Base-by-base conservation (phyloP, 2,888 invertebrate species). In the Caenorhabditis auriculariae region DNA sequence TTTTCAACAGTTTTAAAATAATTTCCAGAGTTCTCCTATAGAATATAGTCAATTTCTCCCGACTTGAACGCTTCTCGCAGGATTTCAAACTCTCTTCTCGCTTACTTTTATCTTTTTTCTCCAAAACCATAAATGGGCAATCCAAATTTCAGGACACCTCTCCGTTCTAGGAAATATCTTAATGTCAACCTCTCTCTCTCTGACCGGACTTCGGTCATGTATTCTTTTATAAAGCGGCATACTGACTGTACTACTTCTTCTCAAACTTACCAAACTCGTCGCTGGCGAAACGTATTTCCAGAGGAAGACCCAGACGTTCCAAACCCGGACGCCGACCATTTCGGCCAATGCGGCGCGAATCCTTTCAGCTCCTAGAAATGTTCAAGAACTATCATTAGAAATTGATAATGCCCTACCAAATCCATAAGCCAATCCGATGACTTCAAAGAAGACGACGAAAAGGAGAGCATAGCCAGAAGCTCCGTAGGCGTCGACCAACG, bases 371-470 rank as follows among this genome's bases (percentile, higher is more conserved):
- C 82, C 79, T 81, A 24, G 17, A 62, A 60, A 35, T 24, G 17
- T 7, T 7, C 27, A 1, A 9, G 7, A 9, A n/a, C 41, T n/a
- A 7, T 24, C 23, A 24, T 17, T 24, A 9, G 4, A 26, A 19
- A 27, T 44, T n/a, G 41, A 15, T 19, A 21, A 2, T 19, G 7
- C 29, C 69, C 66, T 56, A 82, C 82, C 91, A 81, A 92, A 92
- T 75, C 91, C 87, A 91, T 91, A 92, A 83, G 89, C 90, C 0
- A 92, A 90, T 0, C 91, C 91, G 0, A 90, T 89, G 0, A 91
- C 89, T 82, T 92, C 92, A 55, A 92, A 90, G 81, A 92, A 91
- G 41, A 92, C 91, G 69, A 92, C 90, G 84, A 91, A 91, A 43
- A 92, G 85, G 62, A 92, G 90, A 26, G 92, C 89, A 76, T 91